Evolutionary conservation across 2,113 vertebrate species (phyloP).

Genomic region (Lathamus discolor): DNA sequence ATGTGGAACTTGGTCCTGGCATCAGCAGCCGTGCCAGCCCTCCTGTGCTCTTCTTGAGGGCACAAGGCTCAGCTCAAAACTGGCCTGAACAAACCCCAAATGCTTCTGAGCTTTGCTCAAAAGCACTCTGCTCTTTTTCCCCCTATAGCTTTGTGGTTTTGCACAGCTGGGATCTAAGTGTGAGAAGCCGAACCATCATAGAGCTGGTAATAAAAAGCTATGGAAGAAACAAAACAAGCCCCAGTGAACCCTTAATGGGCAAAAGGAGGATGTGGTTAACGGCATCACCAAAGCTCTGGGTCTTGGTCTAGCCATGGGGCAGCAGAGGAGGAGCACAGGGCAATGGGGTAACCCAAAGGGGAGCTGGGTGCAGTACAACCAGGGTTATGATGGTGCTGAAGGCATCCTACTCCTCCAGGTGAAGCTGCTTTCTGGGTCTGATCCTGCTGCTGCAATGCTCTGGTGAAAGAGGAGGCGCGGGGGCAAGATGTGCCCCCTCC

Average conservation of each 20-base stretch:
- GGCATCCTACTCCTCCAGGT: background rate
- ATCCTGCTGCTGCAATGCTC: background rate
- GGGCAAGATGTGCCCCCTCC: background rate
- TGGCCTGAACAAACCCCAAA: background rate
- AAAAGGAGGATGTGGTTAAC: background rate
- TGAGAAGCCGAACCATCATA: background rate
- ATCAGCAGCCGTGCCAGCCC: rapidly evolving
- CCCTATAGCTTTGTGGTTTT: background rate
- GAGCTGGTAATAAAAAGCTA: background rate
- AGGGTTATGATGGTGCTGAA: rapidly evolving
- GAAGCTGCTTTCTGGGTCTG: background rate
- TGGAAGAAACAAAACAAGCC: background rate
- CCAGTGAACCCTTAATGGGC: rapidly evolving
- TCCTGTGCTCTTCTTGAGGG: background rate
- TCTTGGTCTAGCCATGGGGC: rapidly evolving
- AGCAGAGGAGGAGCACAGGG: background rate
- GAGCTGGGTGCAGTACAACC: background rate
- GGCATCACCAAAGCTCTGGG: background rate
- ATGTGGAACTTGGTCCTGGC: background rate
- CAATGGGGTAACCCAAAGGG: background rate
- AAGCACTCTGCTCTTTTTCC: background rate
- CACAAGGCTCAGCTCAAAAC: background rate
- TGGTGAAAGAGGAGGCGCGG: rapidly evolving
- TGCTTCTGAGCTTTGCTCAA: background rate
- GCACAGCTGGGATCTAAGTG: rapidly evolving